Base-by-base conservation (phyloP, 2,888 invertebrate species). In the Lasioglossum calceatum region DNA sequence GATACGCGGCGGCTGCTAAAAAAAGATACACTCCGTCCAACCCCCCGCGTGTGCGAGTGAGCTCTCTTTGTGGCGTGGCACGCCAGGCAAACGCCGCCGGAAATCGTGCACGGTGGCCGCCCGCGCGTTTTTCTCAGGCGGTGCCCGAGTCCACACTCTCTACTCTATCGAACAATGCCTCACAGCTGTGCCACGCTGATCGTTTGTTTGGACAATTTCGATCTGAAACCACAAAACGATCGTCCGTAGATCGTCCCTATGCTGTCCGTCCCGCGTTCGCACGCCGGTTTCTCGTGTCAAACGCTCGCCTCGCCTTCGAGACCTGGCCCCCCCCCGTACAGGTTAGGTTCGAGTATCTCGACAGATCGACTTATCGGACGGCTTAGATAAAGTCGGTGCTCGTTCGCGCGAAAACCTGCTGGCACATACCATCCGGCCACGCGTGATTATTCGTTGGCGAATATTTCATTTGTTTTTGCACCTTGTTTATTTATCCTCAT, bases 11-110 rank as follows among this genome's bases (percentile, higher is more conserved):
- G 75, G 77, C 71, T 84, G 85, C 89, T 86, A 86, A 89, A 88
- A 90, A 88, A 85, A 87, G 86, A 87, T 32, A 70, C 70, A 70
- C 81, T 77, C 79, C 81, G 84, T 76, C 76, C 79, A 76, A 81
- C 79, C 75, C 85, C 79, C 81, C 75, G 70, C 71, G 82, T 78
- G 87, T 76, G 86, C 32, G 64, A 64, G 86, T 64, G 32, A 64
- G 64, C 32, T 32, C 75, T 82, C 85, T 87, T 79, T 85, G 90
- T 90, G 90, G 90, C 90, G 88, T 90, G 88, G 85, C 89, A 88
- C 84, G 89, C 89, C 79, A 89, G 70, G 83, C 84, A 73, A 88
- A 82, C 87, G 90, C 85, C 86, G 87, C 90, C 90, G 88, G 90
- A 90, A 90, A 86, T 90, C 88, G 71, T 84, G 79, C 88, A 84